These are phyloP conservation scores for Philypnodon macrostomus DNA, from an alignment of 2,797 vertebrate genomes.

Conservation along the genomic window DNA sequence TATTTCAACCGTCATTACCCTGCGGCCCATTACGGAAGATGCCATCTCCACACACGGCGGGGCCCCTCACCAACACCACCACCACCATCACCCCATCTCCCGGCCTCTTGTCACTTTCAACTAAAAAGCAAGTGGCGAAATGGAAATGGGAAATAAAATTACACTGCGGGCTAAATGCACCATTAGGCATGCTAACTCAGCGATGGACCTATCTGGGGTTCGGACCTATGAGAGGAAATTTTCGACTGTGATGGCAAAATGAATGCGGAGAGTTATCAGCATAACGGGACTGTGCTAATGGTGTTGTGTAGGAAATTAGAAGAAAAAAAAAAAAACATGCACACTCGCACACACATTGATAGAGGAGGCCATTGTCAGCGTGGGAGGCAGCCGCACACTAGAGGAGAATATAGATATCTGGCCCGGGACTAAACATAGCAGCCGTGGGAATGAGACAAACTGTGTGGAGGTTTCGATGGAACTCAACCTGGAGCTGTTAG, in stretches of 20 bases:
- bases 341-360: too few relatives aligned
- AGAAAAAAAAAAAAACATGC: neutral
- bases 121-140: conserved; percentile 59
- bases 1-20: conserved; percentile 84
- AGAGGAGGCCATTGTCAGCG: conserved; percentile 15
- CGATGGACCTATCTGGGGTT: conserved; percentile 49
- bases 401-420: conserved; percentile 41
- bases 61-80: conserved; percentile 18
- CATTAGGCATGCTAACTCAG: conserved; percentile 75
- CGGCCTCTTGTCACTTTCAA: conserved; percentile 67
- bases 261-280: conserved; percentile 43
- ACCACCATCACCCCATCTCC: neutral
- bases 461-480: neutral
- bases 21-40: conserved; percentile 74
- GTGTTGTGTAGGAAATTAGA: conserved; percentile 10
- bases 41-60: conserved; percentile 64
- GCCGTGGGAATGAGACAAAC: conserved; percentile 25
- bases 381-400: conserved; percentile 19
- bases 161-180: conserved; percentile 73
- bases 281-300: conserved; percentile 48
- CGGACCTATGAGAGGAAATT: conserved; percentile 50
- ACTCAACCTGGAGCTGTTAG: neutral
- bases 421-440: conserved; percentile 21
- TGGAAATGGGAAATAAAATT: conserved; percentile 83
- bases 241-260: conserved; percentile 38